Base-by-base conservation (phyloP, 1,140 invertebrate species). In the Muscidifurax raptorellus region DNA sequence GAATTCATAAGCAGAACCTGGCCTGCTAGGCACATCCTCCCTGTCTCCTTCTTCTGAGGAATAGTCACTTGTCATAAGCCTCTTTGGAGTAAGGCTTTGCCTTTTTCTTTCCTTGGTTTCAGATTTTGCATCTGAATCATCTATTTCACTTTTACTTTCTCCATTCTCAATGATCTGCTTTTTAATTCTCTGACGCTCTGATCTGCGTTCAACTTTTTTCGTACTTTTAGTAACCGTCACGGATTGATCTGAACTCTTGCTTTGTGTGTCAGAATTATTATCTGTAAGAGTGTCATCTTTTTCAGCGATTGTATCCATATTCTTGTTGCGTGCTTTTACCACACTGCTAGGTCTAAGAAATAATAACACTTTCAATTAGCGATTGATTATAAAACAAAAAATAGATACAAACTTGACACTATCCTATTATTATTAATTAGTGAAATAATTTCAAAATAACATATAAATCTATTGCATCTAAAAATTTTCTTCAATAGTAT, bases 1-100 rank as follows among this genome's bases (percentile, higher is more conserved):
- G 87, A 93, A 91, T 86, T 92, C 90, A 81, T 91, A 91, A 32
- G 90, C 91, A 27, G 90, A 90, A 59, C 85, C 86, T 18, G 88
- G 86, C 82, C 87, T 89, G 36, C 83, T 88, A 10, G 90, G 85
- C 67, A 86, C 79, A 81, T 92, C 90, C 76, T 92, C 90, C 27
- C 86, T 88, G 75, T 92, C 91, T 13, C 90, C 91, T 71, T 92
- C 91, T 72, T 93, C 92, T 0, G 91, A 92, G 6, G 90, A 93
- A 86, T 93, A 93, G 85, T 93, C 92, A 85, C 92, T 93, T 1
- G 90, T 92, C 25, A 90, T 36, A 36, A 83, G 86, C 77, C 86
- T 89, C 9, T 82, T 88, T 10, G 87, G 86, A 32, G 87, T 87
- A 15, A 86, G 30, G 84, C 87, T 90, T 76, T 89, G 89, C 40